A percentile compares a stretch with the other conserved stretches of the same genome.
phyloP scores from a whole-genome alignment of 2,888 invertebrate genomes.

The Sclerodermus sp. region DNA sequence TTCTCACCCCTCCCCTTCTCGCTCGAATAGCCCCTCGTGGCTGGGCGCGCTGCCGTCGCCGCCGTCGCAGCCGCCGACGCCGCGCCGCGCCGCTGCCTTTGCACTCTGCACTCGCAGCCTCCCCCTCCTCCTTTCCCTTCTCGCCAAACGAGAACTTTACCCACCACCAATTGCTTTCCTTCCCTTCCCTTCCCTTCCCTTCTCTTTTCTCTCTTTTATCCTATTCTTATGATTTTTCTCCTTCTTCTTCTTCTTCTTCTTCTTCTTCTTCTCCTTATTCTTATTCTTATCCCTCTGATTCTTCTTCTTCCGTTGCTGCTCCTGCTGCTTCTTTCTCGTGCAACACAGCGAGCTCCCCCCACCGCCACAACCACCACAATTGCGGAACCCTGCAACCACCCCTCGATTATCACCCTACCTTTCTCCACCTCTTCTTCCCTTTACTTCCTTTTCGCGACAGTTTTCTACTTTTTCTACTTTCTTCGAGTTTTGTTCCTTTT shows the following conservation, averaged over 20 bases:
- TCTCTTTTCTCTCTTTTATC: too few species aligned
- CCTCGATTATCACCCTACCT: too few species aligned
- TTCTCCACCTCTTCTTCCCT: too few species aligned
- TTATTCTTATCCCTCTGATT: constrained; percentile 51
- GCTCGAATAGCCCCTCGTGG: constrained; percentile 70
- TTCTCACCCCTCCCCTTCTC: constrained; percentile 65
- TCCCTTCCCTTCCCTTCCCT: too few species aligned
- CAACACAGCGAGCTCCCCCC: too few species aligned
- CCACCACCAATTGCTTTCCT: too few species aligned
- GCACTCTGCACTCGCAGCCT: constrained; percentile 31
- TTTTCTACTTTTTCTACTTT: too few species aligned
- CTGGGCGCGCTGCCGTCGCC: constrained; percentile 63
- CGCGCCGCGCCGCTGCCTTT: constrained; percentile 34
- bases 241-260: constrained; percentile 11
- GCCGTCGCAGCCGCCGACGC: constrained; percentile 33
- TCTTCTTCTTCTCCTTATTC: constrained; percentile 37
- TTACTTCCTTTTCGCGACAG: too few species aligned
- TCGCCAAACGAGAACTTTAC: too few species aligned
- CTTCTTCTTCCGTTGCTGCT: constrained; percentile 26
- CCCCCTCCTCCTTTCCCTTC: constrained; percentile 40
- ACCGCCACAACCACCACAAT: constrained; percentile 1
- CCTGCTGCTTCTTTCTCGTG: constrained; percentile 48
- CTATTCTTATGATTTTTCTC: too few species aligned
- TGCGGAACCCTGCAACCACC: too few species aligned
- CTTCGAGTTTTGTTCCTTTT: too few species aligned